Evolutionary conservation across 2,888 invertebrate species (phyloP).

Genomic region (Amblyjoppa fuscipennis): DNA sequence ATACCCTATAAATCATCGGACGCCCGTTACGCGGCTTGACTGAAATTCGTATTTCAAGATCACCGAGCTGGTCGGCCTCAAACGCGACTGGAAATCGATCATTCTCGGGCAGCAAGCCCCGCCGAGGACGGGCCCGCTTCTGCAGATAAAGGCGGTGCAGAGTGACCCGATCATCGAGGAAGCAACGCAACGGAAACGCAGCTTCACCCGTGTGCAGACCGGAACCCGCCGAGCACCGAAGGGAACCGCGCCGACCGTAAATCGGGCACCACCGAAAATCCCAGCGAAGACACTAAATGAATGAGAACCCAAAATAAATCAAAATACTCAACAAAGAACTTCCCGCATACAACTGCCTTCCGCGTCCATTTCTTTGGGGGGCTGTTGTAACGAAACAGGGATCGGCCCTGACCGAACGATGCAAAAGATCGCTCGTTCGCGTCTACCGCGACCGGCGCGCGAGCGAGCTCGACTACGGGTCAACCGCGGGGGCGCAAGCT

Average conservation of each 20-base stretch:
- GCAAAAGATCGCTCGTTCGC: too few relatives aligned
- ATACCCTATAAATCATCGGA: too few relatives aligned
- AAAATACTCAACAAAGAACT: background rate
- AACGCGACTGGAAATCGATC: background rate
- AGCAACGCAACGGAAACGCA: background rate
- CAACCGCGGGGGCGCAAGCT: too few relatives aligned
- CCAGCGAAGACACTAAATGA: background rate
- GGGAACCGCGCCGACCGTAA: background rate
- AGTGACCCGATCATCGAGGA: constrained; percentile 1
- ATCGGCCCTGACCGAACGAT: too few relatives aligned
- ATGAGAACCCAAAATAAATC: background rate
- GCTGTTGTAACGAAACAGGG: background rate
- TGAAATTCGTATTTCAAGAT: too few relatives aligned
- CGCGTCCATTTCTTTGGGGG: background rate
- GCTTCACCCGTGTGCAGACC: background rate
- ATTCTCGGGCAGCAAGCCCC: background rate
- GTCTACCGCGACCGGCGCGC: too few relatives aligned
- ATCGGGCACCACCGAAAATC: background rate
- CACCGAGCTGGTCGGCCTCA: too few relatives aligned
- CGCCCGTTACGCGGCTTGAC: too few relatives aligned
- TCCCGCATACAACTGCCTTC: background rate
- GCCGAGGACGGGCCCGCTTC: too few relatives aligned
- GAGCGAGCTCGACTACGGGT: too few relatives aligned
- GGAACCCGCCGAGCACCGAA: background rate
- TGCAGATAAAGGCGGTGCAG: too few relatives aligned